Evolutionary conservation across 1,140 invertebrate species (phyloP).

Genomic region (Tetramorium simillimum): DNA sequence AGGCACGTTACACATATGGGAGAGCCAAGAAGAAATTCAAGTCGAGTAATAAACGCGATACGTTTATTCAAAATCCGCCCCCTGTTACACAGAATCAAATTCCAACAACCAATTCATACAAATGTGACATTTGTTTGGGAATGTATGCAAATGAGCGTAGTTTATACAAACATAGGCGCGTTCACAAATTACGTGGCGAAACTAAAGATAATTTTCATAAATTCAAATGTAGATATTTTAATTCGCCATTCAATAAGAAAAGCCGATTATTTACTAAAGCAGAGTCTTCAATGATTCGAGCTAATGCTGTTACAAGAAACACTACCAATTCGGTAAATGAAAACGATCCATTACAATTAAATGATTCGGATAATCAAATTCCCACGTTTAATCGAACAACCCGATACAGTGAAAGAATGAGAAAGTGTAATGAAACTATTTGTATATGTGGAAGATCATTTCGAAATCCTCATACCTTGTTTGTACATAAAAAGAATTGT

Average conservation of each 20-base stretch:
- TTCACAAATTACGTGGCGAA: conserved; percentile 71
- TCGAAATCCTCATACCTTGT: conserved; percentile 78
- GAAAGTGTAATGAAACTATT: conserved; percentile 21
- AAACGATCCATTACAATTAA: no score
- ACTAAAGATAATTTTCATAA: conserved; percentile 75
- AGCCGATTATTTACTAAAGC: not conserved
- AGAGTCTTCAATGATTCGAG: not conserved
- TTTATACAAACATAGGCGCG: conserved; percentile 58
- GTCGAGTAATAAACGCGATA: not conserved
- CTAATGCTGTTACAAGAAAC: not conserved
- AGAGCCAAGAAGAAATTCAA: conserved; percentile 9
- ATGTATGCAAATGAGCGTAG: conserved; percentile 53
- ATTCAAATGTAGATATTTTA: conserved; percentile 61
- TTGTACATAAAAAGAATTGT: conserved; percentile 78
- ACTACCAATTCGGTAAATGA: not conserved
- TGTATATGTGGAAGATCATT: conserved; percentile 80
- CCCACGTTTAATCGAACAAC: not conserved
- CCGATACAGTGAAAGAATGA: not conserved
- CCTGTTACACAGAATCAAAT: not conserved
- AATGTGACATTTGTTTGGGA: conserved; percentile 73
- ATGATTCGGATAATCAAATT: not conserved
- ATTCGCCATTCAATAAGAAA: conserved; percentile 59
- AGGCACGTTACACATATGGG: not conserved
- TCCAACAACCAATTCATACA: not conserved
- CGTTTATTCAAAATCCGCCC: not conserved